Evolutionary conservation across 2,797 vertebrate species (phyloP).

Genomic region (Stomatorhinus walkeri): DNA sequence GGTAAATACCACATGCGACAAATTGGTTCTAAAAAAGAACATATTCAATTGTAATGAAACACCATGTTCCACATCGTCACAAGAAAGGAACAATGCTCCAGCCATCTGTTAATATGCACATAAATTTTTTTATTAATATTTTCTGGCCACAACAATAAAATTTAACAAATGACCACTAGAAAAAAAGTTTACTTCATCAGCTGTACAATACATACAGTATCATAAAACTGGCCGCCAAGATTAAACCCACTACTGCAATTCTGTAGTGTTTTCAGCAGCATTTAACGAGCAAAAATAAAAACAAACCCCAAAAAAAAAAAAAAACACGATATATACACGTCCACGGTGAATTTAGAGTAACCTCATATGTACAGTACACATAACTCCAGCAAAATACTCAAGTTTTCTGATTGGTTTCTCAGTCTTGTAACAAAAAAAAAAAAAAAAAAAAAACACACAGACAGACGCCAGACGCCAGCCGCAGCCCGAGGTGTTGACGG

Average conservation of each 20-base stretch:
- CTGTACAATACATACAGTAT: conserved; percentile 96
- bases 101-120: conserved; percentile 43
- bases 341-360: conserved; percentile 74
- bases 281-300: conserved; percentile 52
- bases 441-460: background rate
- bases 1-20: background rate
- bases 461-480: conserved; percentile 59
- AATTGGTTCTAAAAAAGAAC: background rate
- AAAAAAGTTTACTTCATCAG: conserved; percentile 82
- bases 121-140: conserved; percentile 77
- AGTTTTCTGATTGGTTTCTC: conserved; percentile 67
- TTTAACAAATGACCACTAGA: conserved; percentile 95
- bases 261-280: conserved; percentile 83
- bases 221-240: conserved; percentile 85
- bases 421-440: conserved; percentile 30
- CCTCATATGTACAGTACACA: conserved; percentile 80
- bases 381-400: conserved; percentile 78
- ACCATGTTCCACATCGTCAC: background rate
- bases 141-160: conserved; percentile 96
- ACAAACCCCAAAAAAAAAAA: conserved; percentile 22
- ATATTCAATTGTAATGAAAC: background rate
- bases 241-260: conserved; percentile 72
- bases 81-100: conserved; percentile 18
- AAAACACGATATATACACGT: conserved; percentile 64
- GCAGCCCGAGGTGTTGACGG: conserved; percentile 51